These are phyloP conservation scores for Cydia strobilella DNA, from an alignment of 1,140 invertebrate species.

Conservation along the genomic window DNA sequence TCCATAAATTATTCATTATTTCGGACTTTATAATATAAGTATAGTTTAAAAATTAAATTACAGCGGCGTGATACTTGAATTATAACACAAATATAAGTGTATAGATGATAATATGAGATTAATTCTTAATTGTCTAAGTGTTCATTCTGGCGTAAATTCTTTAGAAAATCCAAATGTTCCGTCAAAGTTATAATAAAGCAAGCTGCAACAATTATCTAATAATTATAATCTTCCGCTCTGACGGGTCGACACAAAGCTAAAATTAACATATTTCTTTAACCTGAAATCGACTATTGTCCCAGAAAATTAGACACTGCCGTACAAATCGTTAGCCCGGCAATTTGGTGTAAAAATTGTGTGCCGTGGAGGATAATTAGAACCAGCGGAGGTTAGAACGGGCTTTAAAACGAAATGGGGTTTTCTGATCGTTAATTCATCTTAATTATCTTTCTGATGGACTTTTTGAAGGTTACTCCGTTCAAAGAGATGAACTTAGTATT, in stretches of 20 bases:
- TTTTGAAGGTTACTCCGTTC: conserved; percentile 40
- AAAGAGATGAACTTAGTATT: conserved; percentile 50
- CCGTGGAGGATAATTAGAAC: conserved; percentile 55
- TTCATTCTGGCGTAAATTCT: conserved; percentile 27
- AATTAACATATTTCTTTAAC: conserved; percentile 73
- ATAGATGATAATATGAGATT: conserved; percentile 5
- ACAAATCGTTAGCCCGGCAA: conserved; percentile 56
- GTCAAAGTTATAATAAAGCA: conserved; percentile 42
- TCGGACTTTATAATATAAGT: not conserved
- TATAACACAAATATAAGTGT: conserved; percentile 8
- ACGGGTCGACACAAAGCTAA: conserved; percentile 60
- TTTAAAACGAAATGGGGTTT: conserved; percentile 40
- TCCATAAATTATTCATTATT: not conserved
- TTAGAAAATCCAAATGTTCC: conserved; percentile 38
- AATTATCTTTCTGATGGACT: conserved; percentile 61
- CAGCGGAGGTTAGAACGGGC: conserved; percentile 40
- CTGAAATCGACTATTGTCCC: conserved; percentile 65
- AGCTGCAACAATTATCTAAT: conserved; percentile 56
- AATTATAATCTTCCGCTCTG: conserved; percentile 74
- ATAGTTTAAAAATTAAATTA: not conserved
- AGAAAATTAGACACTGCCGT: conserved; percentile 65
- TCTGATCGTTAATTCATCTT: conserved; percentile 61
- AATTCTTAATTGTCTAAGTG: conserved; percentile 18
- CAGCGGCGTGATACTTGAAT: conserved; percentile 22
- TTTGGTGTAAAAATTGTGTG: conserved; percentile 61